Percentiles rank a stretch among this genome's conserved stretches.
phyloP scores from a whole-genome alignment of 1,140 invertebrate species.

The Melanaphis sacchari region DNA sequence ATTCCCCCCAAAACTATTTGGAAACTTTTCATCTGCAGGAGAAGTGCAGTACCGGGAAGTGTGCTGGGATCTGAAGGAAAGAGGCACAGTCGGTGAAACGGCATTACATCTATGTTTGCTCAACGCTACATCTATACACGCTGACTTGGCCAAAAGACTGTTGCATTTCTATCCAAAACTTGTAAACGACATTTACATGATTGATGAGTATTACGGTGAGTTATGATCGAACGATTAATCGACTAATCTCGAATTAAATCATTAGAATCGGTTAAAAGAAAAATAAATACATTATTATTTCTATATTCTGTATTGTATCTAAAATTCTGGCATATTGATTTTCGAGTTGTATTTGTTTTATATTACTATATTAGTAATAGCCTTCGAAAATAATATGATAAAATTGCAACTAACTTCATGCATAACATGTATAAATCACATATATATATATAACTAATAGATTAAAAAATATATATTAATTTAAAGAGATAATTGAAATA shows the following conservation, averaged over 20 bases:
- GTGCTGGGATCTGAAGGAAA: constrained; percentile 91
- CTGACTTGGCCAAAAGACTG: constrained; percentile 90
- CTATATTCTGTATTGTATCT: not conserved
- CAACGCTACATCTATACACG: constrained; percentile 88
- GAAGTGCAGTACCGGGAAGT: constrained; percentile 78
- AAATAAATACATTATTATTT: not conserved
- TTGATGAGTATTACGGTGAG: constrained; percentile 95
- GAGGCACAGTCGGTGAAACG: constrained; percentile 95
- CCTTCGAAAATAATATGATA: not conserved
- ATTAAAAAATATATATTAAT: not conserved
- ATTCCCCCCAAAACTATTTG: not conserved
- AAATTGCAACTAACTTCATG: not conserved
- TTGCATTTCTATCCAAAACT: constrained; percentile 92
- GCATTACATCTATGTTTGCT: constrained; percentile 92
- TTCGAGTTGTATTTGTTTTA: not conserved
- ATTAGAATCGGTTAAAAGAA: not conserved
- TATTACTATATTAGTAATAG: not conserved
- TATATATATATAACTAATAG: no score
- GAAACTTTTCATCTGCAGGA: constrained; percentile 64
- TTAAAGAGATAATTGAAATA: not conserved
- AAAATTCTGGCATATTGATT: no score
- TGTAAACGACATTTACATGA: constrained; percentile 94
- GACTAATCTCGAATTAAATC: not conserved
- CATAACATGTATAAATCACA: not conserved
- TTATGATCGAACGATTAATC: not conserved